Base-by-base conservation (phyloP, 2,888 invertebrate species). In the Lochmaea crataegi region DNA sequence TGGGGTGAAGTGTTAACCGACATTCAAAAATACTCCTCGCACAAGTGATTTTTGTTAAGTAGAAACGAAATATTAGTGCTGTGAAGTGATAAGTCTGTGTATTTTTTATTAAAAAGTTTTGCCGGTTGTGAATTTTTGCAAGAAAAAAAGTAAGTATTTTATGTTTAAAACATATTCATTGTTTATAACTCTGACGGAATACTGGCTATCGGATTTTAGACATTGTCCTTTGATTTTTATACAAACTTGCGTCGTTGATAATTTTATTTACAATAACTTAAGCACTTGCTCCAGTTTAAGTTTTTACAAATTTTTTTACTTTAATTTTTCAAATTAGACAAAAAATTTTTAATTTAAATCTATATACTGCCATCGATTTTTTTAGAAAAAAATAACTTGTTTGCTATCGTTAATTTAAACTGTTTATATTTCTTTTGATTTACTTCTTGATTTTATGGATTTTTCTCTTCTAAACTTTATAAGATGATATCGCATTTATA, bases 1-100 rank as follows among this genome's bases (percentile, higher is more conserved):
- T 58, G 64, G 63, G 70, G 73, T 72, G 75, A 75, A 69, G 75
- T 75, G 74, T 45, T 14, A 63, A 67, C 58, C 14, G n/a, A 7
- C 26, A 32, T 67, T 45, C 26, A 45, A 58, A 65, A 51, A 48
- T 63, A 66, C 53, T 9, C 61, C 41, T 61, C 56, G 26, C 67
- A 22, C 26, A 56, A 66, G 63, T 66, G 74, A 61, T 71, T 71
- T 53, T 58, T 68, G 71, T 71, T 38, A 68, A 58, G 32, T 32
- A 16, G 12, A 38, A 63, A 18, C 42, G 16, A 42, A 42, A 14
- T 14, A 38, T 18, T 10, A 16, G 61, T 63, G 61, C 61, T 63
- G 61, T 63, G 61, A 42, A 63, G 61, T 63, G 61, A 63, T 63
- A 63, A 63, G 61, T 60, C 60, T 60, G 60, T 63, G 38, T 32